Base-by-base conservation (phyloP, 2,888 invertebrate genomes). In the Xiphydria camelus region DNA sequence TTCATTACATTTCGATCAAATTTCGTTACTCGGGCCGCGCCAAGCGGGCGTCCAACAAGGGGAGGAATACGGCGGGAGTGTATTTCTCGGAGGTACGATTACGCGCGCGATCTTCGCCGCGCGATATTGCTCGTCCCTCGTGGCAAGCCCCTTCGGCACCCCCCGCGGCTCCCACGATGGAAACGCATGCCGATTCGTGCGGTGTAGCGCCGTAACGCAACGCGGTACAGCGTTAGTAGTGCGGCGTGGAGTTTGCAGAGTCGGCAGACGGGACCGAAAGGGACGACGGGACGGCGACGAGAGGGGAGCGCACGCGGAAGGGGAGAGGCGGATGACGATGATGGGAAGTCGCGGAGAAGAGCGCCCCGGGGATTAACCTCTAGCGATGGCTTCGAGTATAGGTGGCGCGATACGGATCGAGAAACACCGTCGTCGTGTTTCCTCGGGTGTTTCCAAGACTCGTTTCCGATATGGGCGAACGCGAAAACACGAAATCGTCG, bases 291-390 rank as follows among this genome's bases (percentile, higher is more conserved):
- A 45, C 37, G 31, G 35, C 19, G 20, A n/a, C 14, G 29, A 35
- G 21, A 46, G 21, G 25, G 10, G 40, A 41, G 45, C 15, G 12
- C 32, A 44, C 35, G 41, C 10, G 33, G 19, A 39, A 20, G 14
- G 10, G 41, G 14, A 21, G 23, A 29, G 17, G 41, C 12, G 26
- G 49, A 48, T 51, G 41, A 58, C 58, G 64, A 62, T 61, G 64
- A 65, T 60, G 62, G 60, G 54, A 57, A 64, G 57, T 66, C 59
- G 44, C 51, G 55, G 56, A 43, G 66, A 64, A 65, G 55, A 59
- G 53, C 59, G 53, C 66, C 61, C 57, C 29, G 21, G 66, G 66
- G 68, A 66, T 64, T 65, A 55, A 61, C 65, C 57, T 57, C 42
- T 54, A 45, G 47, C 47, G 45, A 50, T 31, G 38, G 31, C 23